Evolutionary conservation across 2,797 vertebrate genomes (phyloP).

Genomic region (Hozukius guyotensis): DNA sequence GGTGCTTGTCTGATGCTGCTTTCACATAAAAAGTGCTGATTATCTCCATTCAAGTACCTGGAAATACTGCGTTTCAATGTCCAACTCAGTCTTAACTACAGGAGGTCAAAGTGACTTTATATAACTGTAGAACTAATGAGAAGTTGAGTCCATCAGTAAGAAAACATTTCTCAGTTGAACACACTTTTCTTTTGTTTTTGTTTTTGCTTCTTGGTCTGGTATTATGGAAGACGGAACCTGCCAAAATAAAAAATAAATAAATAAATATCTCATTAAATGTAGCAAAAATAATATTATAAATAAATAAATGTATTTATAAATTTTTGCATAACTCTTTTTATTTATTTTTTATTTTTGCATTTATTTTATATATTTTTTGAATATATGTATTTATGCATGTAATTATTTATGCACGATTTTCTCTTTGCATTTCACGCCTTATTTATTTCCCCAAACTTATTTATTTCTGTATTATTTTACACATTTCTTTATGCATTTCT

Average conservation of each 20-base stretch:
- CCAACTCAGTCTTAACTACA: not conserved
- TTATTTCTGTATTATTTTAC: too few species aligned
- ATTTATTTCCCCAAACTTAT: too few species aligned
- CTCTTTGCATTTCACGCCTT: too few species aligned
- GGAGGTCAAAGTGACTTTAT: not conserved
- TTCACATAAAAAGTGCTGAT: conserved; percentile 9
- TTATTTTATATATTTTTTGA: too few species aligned
- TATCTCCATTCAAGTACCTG: not conserved
- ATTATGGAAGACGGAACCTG: too few species aligned
- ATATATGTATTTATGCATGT: too few species aligned
- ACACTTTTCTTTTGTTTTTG: not conserved
- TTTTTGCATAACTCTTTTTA: too few species aligned
- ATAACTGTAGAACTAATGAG: not conserved
- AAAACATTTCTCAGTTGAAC: not conserved
- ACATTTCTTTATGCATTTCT: too few species aligned
- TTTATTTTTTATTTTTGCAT: too few species aligned
- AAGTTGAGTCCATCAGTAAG: not conserved
- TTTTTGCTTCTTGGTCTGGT: not conserved
- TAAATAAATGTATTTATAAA: too few species aligned
- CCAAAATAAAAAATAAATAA: not conserved
- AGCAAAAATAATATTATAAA: too few species aligned
- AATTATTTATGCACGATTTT: too few species aligned
- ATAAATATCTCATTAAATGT: not conserved
- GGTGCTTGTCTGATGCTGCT: not conserved
- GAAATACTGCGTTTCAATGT: not conserved